Percentiles rank a stretch among this genome's conserved stretches.
These are phyloP conservation scores for Arrhopalites spinosus DNA, from an alignment of 2,888 invertebrate species.

Conservation along the genomic window DNA sequence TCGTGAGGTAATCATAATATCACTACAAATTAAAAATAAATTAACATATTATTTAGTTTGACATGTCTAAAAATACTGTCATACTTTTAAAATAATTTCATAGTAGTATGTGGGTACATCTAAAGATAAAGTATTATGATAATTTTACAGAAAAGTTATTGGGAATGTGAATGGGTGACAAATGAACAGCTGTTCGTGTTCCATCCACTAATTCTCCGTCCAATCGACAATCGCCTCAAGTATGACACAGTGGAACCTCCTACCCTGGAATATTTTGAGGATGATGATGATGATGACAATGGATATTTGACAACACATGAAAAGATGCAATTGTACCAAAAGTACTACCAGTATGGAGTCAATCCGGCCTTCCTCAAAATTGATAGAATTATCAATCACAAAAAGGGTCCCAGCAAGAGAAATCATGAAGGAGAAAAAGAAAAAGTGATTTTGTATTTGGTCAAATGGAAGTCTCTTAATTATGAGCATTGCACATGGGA, in stretches of 20 bases:
- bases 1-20: no score
- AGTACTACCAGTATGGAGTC: conserved; percentile 29
- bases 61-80: no score
- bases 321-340: background rate
- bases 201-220: background rate
- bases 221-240: background rate
- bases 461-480: conserved; percentile 22
- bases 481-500: conserved; percentile 26
- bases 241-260: background rate
- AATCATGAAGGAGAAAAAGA: background rate
- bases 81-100: no score
- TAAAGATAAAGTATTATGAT: conserved; percentile 7
- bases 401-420: background rate
- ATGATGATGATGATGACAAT: background rate
- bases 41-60: no score
- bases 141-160: conserved; percentile 14
- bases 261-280: background rate
- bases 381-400: conserved; percentile 11
- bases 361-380: conserved; percentile 17
- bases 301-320: background rate
- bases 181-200: background rate
- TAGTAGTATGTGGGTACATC: no score
- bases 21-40: no score
- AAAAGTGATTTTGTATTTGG: conserved; percentile 6
- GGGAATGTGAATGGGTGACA: conserved; percentile 23